phyloP scores from a whole-genome alignment of 2,888 invertebrate species.

The Sminthurinus aureus region DNA sequence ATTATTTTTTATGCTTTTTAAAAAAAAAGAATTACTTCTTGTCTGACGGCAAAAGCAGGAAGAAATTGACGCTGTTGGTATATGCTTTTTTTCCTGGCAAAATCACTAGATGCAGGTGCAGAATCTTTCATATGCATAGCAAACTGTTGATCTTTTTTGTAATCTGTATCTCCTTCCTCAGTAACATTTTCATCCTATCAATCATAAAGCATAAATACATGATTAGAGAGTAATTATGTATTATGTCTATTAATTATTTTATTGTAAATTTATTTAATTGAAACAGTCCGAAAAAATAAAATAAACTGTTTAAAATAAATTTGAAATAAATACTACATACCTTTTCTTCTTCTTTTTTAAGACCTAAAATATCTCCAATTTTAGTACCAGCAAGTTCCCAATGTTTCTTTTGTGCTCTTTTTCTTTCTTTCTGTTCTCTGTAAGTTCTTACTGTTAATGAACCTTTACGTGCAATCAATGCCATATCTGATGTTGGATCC shows the following conservation, averaged over 20 bases:
- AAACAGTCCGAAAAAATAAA: too few species aligned
- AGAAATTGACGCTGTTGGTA: slow-evolving; percentile 87
- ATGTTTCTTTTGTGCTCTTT: slow-evolving; percentile 96
- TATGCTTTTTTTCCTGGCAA: slow-evolving; percentile 84
- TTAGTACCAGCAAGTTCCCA: slow-evolving; percentile 98
- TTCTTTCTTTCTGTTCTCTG: slow-evolving; percentile 95
- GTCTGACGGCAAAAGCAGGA: slow-evolving; percentile 94
- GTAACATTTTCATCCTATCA: slow-evolving; percentile 66
- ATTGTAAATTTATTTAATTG: too few species aligned
- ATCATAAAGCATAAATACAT: not conserved
- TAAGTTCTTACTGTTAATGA: slow-evolving; percentile 87
- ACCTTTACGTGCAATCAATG: slow-evolving; percentile 92
- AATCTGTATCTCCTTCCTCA: slow-evolving; percentile 80
- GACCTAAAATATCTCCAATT: slow-evolving; percentile 96
- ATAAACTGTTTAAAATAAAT: too few species aligned
- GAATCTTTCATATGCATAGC: slow-evolving; percentile 87
- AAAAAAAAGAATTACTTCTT: slow-evolving; percentile 69
- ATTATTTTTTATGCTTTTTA: too few species aligned
- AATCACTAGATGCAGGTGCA: slow-evolving; percentile 76
- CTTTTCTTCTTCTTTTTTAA: slow-evolving; percentile 77
- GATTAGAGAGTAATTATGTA: too few species aligned
- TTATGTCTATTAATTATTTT: too few species aligned
- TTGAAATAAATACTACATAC: slow-evolving; percentile 55
- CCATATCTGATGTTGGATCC: slow-evolving; percentile 98
- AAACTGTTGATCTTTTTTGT: slow-evolving; percentile 93